These are phyloP conservation scores for Lophura swinhoii DNA, from an alignment of 2,797 vertebrate genomes.

Conservation along the genomic window DNA sequence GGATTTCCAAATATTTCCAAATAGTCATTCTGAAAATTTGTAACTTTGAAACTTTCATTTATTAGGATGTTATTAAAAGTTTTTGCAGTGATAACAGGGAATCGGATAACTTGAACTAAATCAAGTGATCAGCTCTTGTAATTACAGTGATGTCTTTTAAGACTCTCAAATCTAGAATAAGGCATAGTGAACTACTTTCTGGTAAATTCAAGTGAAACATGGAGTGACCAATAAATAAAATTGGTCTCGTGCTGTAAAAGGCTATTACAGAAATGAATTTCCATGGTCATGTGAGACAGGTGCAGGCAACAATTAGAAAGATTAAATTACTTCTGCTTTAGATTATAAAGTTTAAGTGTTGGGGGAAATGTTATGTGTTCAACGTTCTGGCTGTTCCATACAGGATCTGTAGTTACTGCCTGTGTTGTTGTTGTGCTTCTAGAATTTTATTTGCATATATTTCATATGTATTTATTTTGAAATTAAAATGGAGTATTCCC, in stretches of 20 bases:
- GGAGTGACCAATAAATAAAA: background rate
- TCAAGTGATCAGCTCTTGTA: background rate
- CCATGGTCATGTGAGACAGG: background rate
- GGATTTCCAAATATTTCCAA: background rate
- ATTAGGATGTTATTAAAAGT: background rate
- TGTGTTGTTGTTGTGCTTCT: slow-evolving; percentile 30
- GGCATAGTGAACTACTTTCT: background rate
- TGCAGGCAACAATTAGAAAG: background rate
- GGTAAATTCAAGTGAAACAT: background rate
- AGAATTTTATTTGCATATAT: background rate
- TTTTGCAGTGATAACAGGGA: background rate
- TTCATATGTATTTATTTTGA: background rate
- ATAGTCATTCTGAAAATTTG: background rate
- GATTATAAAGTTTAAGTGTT: background rate
- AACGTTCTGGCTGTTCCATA: slow-evolving; percentile 67
- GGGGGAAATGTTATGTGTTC: rapidly evolving
- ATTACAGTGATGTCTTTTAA: background rate
- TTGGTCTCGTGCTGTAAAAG: background rate
- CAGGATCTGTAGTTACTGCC: background rate
- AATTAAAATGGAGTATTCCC: background rate
- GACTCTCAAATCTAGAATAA: background rate
- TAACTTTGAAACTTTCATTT: background rate
- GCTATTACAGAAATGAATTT: background rate
- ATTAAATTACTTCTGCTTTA: background rate
- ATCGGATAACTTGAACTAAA: background rate